Percentiles rank a stretch among this genome's conserved stretches.
These are phyloP conservation scores for Agrochola lychnidis DNA, from an alignment of 2,888 invertebrate genomes.

Conservation along the genomic window DNA sequence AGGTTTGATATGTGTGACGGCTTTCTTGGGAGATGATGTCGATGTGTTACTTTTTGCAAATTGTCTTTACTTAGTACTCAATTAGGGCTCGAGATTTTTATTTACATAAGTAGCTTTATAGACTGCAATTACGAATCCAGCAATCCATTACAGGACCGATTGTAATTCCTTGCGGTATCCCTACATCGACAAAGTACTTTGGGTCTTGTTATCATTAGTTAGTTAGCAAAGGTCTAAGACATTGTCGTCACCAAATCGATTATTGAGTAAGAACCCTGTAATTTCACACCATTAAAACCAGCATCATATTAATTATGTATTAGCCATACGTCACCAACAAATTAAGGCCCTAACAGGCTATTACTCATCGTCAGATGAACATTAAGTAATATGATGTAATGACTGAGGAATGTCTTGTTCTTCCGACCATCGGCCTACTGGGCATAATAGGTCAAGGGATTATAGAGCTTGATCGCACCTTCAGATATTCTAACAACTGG, in stretches of 20 bases:
- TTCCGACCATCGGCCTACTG: slow-evolving; percentile 43
- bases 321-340: slow-evolving; percentile 59
- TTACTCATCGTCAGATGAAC: slow-evolving; percentile 51
- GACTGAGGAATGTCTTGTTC: slow-evolving; percentile 56
- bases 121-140: not conserved
- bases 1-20: slow-evolving; percentile 53
- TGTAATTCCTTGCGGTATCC: not conserved
- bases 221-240: slow-evolving; percentile 13
- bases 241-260: slow-evolving; percentile 33
- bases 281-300: slow-evolving; percentile 28
- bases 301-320: slow-evolving; percentile 46
- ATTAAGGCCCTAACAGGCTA: slow-evolving; percentile 48
- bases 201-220: not conserved
- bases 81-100: slow-evolving; percentile 11
- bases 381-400: slow-evolving; percentile 63
- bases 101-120: slow-evolving; percentile 14
- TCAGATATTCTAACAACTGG: slow-evolving; percentile 29
- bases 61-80: slow-evolving; percentile 41
- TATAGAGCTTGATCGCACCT: slow-evolving; percentile 59
- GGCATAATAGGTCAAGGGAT: slow-evolving; percentile 67
- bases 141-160: not conserved
- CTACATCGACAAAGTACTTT: not conserved
- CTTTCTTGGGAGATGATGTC: slow-evolving; percentile 34
- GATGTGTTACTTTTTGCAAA: slow-evolving; percentile 33
- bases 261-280: slow-evolving; percentile 36